These are phyloP conservation scores for Eulemur coronatus DNA, from an alignment of 2,797 vertebrate species.

Conservation along the genomic window DNA sequence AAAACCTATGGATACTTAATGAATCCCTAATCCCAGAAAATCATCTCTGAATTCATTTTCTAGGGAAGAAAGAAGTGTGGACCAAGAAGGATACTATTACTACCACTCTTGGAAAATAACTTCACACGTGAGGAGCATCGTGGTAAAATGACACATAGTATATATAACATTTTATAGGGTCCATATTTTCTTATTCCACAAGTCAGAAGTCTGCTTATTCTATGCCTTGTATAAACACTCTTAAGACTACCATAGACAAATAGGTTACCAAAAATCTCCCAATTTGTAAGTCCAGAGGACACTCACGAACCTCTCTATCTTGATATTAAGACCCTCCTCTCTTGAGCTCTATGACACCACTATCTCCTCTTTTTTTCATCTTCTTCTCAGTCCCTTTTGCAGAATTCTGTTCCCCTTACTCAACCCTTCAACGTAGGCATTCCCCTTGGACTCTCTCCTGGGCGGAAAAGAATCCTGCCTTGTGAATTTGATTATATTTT, in stretches of 20 bases:
- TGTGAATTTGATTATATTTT: background rate
- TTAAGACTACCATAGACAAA: background rate
- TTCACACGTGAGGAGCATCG: background rate
- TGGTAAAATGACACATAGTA: background rate
- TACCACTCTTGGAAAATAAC: background rate
- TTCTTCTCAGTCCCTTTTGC: background rate
- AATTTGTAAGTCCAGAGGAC: background rate
- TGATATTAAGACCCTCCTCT: background rate
- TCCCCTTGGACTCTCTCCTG: background rate
- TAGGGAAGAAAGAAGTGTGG: background rate
- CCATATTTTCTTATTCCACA: background rate
- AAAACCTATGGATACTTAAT: background rate
- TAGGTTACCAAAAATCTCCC: background rate
- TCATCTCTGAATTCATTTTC: conserved; percentile 17
- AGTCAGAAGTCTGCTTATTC: background rate
- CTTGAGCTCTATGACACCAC: background rate
- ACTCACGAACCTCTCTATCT: background rate
- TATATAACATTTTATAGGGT: background rate
- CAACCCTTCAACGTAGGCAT: background rate
- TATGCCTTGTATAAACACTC: background rate
- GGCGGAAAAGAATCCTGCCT: background rate
- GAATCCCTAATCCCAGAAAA: background rate
- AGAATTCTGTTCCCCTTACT: background rate
- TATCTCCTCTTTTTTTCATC: background rate
- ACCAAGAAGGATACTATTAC: background rate